phyloP scores from a whole-genome alignment of 2,797 vertebrate species.

The Micromesistius poutassou region DNA sequence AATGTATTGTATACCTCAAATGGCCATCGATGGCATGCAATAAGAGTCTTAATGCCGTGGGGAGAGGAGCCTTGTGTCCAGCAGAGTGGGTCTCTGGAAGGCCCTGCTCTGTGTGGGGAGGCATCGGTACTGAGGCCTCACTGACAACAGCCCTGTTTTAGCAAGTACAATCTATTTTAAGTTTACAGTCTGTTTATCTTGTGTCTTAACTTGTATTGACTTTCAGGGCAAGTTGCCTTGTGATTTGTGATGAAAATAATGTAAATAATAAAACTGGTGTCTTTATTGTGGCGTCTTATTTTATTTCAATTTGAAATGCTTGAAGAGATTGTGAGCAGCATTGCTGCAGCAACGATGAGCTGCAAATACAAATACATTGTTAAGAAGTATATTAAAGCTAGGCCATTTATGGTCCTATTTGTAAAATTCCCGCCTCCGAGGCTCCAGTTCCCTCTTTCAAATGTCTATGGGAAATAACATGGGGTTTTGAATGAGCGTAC shows the following conservation, averaged over 20 bases:
- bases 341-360: too few species aligned
- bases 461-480: too few species aligned
- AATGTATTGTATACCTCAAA: slow-evolving; percentile 60
- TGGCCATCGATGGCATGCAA: slow-evolving; percentile 54
- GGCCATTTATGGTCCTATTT: too few species aligned
- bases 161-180: slow-evolving; percentile 61
- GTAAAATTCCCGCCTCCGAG: too few species aligned
- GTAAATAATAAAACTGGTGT: slow-evolving; percentile 14
- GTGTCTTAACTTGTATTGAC: slow-evolving; percentile 42
- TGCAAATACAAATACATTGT: too few species aligned
- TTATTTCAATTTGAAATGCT: background rate
- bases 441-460: too few species aligned
- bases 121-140: slow-evolving; percentile 54
- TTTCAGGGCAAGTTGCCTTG: slow-evolving; percentile 33
- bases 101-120: slow-evolving; percentile 21
- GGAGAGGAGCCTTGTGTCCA: slow-evolving; percentile 23
- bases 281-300: background rate
- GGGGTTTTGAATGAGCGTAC: too few species aligned
- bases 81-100: slow-evolving; percentile 48
- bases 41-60: slow-evolving; percentile 60
- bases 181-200: slow-evolving; percentile 21
- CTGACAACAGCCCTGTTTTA: slow-evolving; percentile 19
- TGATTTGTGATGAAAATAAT: slow-evolving; percentile 51
- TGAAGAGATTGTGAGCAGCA: too few species aligned
- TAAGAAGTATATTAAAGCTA: too few species aligned